Conservation (phyloP, 2,797 vertebrate species). For the Aphelocoma californica region DNA sequence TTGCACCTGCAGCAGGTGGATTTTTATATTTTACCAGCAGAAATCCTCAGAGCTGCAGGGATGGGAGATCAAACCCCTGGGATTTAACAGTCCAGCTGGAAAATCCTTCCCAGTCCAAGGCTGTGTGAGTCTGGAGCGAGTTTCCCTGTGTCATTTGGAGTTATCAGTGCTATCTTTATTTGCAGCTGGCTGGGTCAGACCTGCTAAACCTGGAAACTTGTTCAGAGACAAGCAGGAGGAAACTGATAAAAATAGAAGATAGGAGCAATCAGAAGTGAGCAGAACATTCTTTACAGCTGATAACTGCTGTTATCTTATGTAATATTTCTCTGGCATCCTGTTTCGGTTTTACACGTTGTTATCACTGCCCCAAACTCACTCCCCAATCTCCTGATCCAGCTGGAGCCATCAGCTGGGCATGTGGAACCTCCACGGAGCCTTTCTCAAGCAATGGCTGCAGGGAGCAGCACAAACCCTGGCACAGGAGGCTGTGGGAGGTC, state of each 20-base stretch:
- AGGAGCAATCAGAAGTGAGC: slow-evolving; percentile 18
- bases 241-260: slow-evolving; percentile 41
- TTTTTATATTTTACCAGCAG: neutral
- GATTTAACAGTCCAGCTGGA: neutral
- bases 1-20: neutral
- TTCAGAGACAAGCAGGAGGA: slow-evolving; percentile 26
- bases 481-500: neutral
- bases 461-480: neutral
- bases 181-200: slow-evolving; percentile 33
- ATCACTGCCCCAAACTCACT: neutral
- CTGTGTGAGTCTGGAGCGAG: neutral
- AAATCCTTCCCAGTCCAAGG: neutral
- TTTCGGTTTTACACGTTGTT: slow-evolving; percentile 30
- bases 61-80: neutral
- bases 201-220: slow-evolving; percentile 6
- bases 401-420: neutral
- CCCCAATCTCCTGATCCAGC: neutral
- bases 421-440: neutral
- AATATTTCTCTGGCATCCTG: slow-evolving; percentile 25
- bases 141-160: neutral
- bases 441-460: neutral
- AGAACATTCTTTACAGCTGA: slow-evolving; percentile 25
- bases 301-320: neutral
- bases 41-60: neutral
- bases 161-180: slow-evolving; percentile 31